phyloP scores from a whole-genome alignment of 2,113 vertebrate species.

The Sinocyclocheilus rhinocerous region DNA sequence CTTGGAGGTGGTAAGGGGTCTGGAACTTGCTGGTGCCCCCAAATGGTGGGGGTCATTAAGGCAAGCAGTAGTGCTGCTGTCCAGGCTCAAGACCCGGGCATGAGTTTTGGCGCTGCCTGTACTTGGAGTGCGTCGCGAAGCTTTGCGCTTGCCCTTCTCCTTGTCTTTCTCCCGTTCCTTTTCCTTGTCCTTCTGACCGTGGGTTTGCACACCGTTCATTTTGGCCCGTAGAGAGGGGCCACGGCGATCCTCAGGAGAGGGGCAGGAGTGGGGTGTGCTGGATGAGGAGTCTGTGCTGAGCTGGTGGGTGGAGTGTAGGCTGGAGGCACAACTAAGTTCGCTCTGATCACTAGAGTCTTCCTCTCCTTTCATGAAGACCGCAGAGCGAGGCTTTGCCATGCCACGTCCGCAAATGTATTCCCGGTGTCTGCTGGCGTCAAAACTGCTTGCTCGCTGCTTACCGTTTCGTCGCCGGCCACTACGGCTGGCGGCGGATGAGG shows the following conservation, averaged over 20 bases:
- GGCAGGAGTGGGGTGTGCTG: slow-evolving; percentile 89
- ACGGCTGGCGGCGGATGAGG: slow-evolving; percentile 62
- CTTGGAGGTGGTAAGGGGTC: slow-evolving; percentile 96
- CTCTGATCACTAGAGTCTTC: slow-evolving; percentile 97
- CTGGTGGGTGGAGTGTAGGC: slow-evolving; percentile 89
- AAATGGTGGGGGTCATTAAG: slow-evolving; percentile 88
- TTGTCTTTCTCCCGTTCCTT: slow-evolving; percentile 71
- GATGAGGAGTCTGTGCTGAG: slow-evolving; percentile 95
- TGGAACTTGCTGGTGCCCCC: slow-evolving; percentile 84
- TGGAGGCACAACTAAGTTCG: slow-evolving; percentile 93
- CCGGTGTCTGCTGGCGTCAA: slow-evolving; percentile 92
- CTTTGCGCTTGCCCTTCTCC: slow-evolving; percentile 72
- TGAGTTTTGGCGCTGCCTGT: slow-evolving; percentile 89
- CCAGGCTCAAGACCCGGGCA: slow-evolving; percentile 92
- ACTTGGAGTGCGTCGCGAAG: slow-evolving; percentile 85
- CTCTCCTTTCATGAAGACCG: slow-evolving; percentile 81
- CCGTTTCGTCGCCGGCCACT: slow-evolving; percentile 81
- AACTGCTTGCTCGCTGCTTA: slow-evolving; percentile 97
- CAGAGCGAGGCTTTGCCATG: slow-evolving; percentile 88
- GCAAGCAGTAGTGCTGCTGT: slow-evolving; percentile 94
- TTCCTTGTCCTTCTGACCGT: slow-evolving; percentile 57
- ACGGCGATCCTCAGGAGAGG: slow-evolving; percentile 85
- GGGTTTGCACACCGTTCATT: slow-evolving; percentile 63
- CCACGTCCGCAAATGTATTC: slow-evolving; percentile 87
- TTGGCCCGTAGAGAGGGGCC: slow-evolving; percentile 84